Evolutionary conservation across 2,113 vertebrate genomes (phyloP).

Genomic region (Tragelaphus scriptus): DNA sequence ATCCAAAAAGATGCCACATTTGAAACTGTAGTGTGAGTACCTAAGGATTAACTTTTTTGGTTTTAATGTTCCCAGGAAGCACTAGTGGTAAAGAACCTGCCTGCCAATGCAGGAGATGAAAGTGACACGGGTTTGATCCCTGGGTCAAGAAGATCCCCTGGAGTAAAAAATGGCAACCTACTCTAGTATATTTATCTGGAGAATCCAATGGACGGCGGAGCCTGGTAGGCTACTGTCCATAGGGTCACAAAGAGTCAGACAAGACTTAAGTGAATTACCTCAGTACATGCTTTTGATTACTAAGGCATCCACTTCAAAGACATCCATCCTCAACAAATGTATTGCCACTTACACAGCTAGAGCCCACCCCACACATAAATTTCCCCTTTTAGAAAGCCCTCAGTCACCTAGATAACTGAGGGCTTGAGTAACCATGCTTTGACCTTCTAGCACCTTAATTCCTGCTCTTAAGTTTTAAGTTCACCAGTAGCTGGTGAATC

Average conservation of each 20-base stretch:
- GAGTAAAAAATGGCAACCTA: not conserved
- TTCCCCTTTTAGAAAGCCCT: not conserved
- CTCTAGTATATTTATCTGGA: not conserved
- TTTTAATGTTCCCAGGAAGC: not conserved
- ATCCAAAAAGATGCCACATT: not conserved
- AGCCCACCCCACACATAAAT: not conserved
- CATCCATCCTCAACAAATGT: not conserved
- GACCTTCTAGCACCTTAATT: not conserved
- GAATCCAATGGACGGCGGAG: not conserved
- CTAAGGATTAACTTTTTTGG: not conserved
- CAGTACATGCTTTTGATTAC: not conserved
- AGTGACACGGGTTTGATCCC: not conserved
- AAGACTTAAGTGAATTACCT: not conserved
- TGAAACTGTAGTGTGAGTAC: not conserved
- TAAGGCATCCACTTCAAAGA: not conserved
- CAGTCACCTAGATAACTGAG: not conserved
- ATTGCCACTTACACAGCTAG: not conserved
- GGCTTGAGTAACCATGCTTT: not conserved
- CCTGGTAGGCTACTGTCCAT: not conserved
- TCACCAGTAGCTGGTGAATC: not conserved
- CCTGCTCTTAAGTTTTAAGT: not conserved
- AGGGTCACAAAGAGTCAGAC: not conserved
- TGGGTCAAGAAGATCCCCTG: not conserved
- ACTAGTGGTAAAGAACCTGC: not conserved
- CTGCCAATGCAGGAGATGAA: not conserved